Base-by-base conservation (phyloP, 2,797 vertebrate species). In the Rhyacichthys aspro region DNA sequence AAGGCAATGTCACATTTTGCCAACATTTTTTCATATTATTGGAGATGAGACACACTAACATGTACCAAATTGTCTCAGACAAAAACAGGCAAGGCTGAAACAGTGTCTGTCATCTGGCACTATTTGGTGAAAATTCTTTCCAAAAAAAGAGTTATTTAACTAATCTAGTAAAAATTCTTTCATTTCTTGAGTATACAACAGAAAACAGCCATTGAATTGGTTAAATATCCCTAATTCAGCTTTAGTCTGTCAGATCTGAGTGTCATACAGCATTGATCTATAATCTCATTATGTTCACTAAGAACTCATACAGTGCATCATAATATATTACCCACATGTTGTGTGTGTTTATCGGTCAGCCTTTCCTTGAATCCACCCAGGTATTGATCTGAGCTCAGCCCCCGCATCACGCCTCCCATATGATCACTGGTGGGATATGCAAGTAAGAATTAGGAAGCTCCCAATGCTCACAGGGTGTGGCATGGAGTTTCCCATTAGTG, bases 371-470 rank as follows among this genome's bases (percentile, higher is more conserved):
- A 63, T 9, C 64, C 55, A 68, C 62, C 44, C 15, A 10, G 41
- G 28, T 84, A 83, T 86, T 36, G 77, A 86, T 83, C 71, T 45
- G 10, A 15, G 18, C 55, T 1, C 0, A 8, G 36, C 45, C 57
- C 18, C 41, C 18, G 54, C 55, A 63, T 54, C 17, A 18, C 42
- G 75, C 49, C 66, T 67, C 55, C 68, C 56, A 52, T 59, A 79
- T 73, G 67, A 82, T 70, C 58, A 36, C 62, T n/a, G 37, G 45
- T 55, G 62, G 48, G 76, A 76, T 67, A 67, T 67, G 71, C 69
- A 72, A 70, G 49, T 60, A 32, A 58, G 11, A 79, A 61, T 57
- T 43, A 86, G 45, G 37, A 43, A 44, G 18, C 43, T 43, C 41
- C 39, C 37, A 10, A 17, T 19, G 59, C 28, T 43, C 69, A 46